Evolutionary conservation across 2,888 invertebrate genomes (phyloP), one percentile per base, ranked within the genome.

Genomic region (Leptogaster cylindrica): DNA sequence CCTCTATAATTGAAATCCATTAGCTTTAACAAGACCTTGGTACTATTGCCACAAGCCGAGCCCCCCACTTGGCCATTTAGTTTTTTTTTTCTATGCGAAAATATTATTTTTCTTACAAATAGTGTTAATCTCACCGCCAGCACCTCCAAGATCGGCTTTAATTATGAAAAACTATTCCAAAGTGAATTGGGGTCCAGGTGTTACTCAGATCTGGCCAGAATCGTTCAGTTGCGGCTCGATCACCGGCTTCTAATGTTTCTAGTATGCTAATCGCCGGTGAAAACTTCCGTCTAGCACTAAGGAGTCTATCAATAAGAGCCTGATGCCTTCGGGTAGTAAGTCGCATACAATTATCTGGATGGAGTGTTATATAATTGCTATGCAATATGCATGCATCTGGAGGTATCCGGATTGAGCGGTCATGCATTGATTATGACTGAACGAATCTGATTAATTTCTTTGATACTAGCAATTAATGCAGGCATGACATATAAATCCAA

Each of bases 351-450:
- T 55, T 55, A 28, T 2, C 20, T 16, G 27, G 27, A 2, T 18
- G 28, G 12, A 28, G 16, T 41, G 28, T 61, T 61, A 61, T 61
- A 61, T 61, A 61, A 61, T 61, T 61, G 27, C 25, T 4, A 16
- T n/a, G n/a, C n/a, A n/a, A n/a, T n/a, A n/a, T n/a, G n/a, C 44
- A 16, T 44, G 31, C 61, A 61, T 61, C 61, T 61, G 61, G 61
- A 52, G 44, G 61, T 61, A 61, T 44, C 61, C 61, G 61, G 44
- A 44, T 28, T 61, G 28, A 27, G 8, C 44, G 28, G 18, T 61
- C 61, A 61, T 61, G 41, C 61, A 61, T 61, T 41, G 44, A 61
- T 61, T 61, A 61, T 61, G 61, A 61, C 61, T 28, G 61, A 61
- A 44, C 61, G 28, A 44, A 20, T 27, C 44, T 61, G 44, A 61